Evolutionary conservation across 2,797 vertebrate species (phyloP).

Genomic region (Alauda arvensis): DNA sequence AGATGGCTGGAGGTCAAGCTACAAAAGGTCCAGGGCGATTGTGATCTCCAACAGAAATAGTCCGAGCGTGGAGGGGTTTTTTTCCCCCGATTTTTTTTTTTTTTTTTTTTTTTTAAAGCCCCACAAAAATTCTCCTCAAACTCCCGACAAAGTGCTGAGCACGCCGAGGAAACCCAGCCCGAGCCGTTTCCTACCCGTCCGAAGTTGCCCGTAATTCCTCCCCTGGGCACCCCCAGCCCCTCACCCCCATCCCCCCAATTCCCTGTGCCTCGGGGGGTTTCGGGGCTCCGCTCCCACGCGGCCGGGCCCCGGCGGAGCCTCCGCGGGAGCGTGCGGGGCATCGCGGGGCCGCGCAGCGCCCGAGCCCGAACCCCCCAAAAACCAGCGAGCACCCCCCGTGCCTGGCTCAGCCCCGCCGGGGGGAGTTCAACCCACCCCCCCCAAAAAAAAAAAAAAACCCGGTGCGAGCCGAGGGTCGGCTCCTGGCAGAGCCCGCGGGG

Average conservation of each 20-base stretch:
- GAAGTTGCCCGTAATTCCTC: background rate
- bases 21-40: conserved; percentile 75
- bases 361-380: background rate
- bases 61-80: background rate
- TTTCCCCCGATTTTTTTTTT: background rate
- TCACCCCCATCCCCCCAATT: background rate
- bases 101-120: background rate
- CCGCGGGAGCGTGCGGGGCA: background rate
- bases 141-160: background rate
- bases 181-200: background rate
- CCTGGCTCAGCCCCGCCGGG: background rate
- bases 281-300: background rate
- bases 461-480: background rate
- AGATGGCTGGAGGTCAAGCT: conserved; percentile 84
- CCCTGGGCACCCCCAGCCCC: background rate
- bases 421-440: background rate
- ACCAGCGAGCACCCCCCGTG: background rate
- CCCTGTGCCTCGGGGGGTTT: background rate
- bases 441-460: background rate
- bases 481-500: background rate
- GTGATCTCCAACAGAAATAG: conserved; percentile 57
- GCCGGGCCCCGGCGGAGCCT: background rate
- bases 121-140: background rate
- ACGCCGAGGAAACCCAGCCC: background rate
- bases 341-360: background rate